These are phyloP conservation scores for Terrapene triunguis DNA, from an alignment of 2,113 vertebrate genomes.

Conservation along the genomic window DNA sequence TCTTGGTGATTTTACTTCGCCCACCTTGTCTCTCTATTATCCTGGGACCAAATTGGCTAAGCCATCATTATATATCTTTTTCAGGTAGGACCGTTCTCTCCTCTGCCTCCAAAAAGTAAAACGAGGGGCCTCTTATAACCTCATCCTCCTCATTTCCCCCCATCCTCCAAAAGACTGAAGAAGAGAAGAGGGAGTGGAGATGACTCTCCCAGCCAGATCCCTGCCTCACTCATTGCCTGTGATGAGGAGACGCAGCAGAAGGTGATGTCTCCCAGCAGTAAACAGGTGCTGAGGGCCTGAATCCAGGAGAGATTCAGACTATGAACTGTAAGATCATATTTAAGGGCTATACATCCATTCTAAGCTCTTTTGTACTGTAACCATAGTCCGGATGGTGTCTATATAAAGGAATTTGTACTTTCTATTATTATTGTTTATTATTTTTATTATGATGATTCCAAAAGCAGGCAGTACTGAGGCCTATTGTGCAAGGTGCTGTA, in stretches of 20 bases:
- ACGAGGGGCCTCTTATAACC: not conserved
- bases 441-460: not conserved
- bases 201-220: not conserved
- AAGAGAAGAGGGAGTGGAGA: not conserved
- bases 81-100: not conserved
- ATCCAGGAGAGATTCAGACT: conserved; percentile 36
- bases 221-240: not conserved
- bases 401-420: not conserved
- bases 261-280: not conserved
- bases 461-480: not conserved
- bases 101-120: no score
- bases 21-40: no score
- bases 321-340: not conserved
- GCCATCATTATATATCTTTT: not conserved
- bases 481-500: not conserved
- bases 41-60: no score
- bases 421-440: not conserved
- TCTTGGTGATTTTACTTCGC: no score
- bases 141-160: not conserved
- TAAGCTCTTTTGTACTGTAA: not conserved
- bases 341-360: conserved; percentile 8
- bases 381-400: not conserved
- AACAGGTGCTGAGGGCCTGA: not conserved
- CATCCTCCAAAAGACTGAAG: not conserved
- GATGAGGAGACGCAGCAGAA: not conserved